Evolutionary conservation across 2,113 vertebrate genomes (phyloP).

Genomic region (Bombycilla garrulus): DNA sequence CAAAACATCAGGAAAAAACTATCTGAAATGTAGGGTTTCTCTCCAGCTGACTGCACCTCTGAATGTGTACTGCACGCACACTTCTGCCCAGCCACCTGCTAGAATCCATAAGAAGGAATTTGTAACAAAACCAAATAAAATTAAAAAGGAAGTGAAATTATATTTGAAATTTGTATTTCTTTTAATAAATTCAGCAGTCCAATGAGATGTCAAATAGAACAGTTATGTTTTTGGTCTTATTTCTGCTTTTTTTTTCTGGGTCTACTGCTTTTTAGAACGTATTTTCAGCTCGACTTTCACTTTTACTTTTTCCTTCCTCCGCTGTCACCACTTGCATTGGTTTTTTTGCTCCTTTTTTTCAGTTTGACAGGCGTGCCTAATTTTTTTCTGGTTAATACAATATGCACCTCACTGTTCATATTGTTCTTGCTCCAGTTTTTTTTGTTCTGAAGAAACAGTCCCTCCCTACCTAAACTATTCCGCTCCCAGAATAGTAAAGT

Average conservation of each 20-base stretch:
- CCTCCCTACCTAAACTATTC: not conserved
- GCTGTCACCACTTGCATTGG: not conserved
- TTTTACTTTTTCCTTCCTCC: not conserved
- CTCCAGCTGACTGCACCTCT: not conserved
- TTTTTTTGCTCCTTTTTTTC: not conserved
- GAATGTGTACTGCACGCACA: not conserved
- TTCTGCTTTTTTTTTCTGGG: not conserved
- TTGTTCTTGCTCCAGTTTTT: not conserved
- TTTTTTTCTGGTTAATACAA: not conserved
- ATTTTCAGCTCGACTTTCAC: not conserved
- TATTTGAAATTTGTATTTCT: not conserved
- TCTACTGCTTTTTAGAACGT: not conserved
- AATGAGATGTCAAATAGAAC: not conserved
- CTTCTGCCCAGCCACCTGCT: not conserved
- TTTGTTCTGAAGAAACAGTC: not conserved
- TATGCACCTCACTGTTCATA: not conserved
- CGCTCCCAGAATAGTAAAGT: not conserved
- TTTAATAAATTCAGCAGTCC: not conserved
- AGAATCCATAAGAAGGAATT: not conserved
- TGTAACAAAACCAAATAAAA: not conserved
- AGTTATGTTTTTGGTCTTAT: not conserved
- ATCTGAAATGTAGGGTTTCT: not conserved
- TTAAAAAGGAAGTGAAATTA: not conserved
- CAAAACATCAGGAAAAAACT: not conserved
- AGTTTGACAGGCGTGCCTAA: not conserved